phyloP scores from a whole-genome alignment of 2,888 invertebrate species.

The Dasysyrphus tricinctus region DNA sequence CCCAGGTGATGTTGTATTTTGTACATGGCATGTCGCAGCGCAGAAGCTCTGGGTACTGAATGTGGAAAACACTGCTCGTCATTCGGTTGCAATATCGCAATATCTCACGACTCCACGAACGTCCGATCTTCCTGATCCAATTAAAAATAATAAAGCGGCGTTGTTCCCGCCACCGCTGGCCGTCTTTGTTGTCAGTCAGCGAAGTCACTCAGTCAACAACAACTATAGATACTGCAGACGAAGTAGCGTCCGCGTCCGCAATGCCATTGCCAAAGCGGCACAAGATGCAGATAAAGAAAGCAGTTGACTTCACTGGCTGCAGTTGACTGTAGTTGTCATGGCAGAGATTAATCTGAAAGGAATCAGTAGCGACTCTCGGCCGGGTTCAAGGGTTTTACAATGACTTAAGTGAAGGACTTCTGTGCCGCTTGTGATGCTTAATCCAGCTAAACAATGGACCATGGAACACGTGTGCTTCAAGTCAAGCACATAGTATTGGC shows the following conservation, averaged over 20 bases:
- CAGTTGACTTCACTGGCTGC: conserved; percentile 53
- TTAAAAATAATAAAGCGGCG: conserved; percentile 74
- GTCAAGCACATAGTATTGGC: conserved; percentile 25
- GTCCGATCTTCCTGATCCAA: conserved; percentile 69
- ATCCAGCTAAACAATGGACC: conserved; percentile 47
- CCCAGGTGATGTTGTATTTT: conserved; percentile 52
- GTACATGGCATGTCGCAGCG: conserved; percentile 46
- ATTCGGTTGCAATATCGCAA: conserved; percentile 53
- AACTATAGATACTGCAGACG: not conserved
- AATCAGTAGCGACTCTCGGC: conserved; percentile 63
- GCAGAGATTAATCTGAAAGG: conserved; percentile 72
- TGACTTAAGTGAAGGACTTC: conserved; percentile 71
- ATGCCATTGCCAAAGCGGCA: conserved; percentile 63
- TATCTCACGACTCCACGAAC: conserved; percentile 61
- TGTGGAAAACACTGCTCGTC: conserved; percentile 46
- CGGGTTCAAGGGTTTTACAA: conserved; percentile 71
- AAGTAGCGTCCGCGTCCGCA: conserved; percentile 4
- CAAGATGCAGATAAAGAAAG: conserved; percentile 73
- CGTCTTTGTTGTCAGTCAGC: conserved; percentile 68
- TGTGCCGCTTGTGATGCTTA: conserved; percentile 4
- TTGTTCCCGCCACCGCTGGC: conserved; percentile 39
- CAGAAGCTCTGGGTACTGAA: not conserved
- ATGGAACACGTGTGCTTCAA: conserved; percentile 68
- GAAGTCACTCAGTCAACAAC: conserved; percentile 57
- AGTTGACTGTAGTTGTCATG: conserved; percentile 66